A percentile compares a stretch with the other conserved stretches of the same genome.
phyloP scores from a whole-genome alignment of 30 jellyfish, hydroid and myxozoan species.

The Aurelia aurita complex sp. Pacific region DNA sequence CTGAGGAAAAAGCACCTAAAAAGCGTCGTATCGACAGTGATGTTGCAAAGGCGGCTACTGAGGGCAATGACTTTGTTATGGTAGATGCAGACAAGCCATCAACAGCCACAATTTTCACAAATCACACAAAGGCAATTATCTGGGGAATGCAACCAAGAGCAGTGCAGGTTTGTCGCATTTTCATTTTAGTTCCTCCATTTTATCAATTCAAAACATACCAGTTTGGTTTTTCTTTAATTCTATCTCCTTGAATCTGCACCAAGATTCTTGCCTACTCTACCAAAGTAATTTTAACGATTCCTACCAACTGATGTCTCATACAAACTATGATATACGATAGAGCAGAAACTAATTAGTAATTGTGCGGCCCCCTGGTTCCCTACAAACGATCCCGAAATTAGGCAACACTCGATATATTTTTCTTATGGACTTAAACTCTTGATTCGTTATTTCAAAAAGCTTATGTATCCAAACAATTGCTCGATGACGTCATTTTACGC shows the following conservation, averaged over 20 bases:
- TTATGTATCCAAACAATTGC: too few relatives aligned
- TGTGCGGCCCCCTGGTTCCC: too few relatives aligned
- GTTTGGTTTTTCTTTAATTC: background rate
- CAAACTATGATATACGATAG: too few relatives aligned
- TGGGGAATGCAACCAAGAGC: slow-evolving; percentile 99
- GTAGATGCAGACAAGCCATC: slow-evolving; percentile 15
- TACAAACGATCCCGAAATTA: too few relatives aligned
- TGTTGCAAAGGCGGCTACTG: slow-evolving; percentile 7
- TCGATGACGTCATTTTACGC: too few relatives aligned
- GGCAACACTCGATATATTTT: too few relatives aligned
- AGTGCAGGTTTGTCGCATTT: slow-evolving; percentile 73
- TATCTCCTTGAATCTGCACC: background rate
- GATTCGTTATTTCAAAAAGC: too few relatives aligned
- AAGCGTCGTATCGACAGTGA: slow-evolving; percentile 55
- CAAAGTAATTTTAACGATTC: too few relatives aligned
- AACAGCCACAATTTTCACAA: slow-evolving; percentile 39
- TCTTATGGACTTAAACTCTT: too few relatives aligned
- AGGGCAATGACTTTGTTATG: slow-evolving; percentile 15
- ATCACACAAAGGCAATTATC: slow-evolving; percentile 81
- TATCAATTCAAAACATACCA: background rate
- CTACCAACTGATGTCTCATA: too few relatives aligned
- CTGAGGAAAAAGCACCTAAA: slow-evolving; percentile 14
- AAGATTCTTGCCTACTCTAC: background rate
- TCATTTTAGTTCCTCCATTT: background rate
- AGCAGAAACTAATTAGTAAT: too few relatives aligned